A percentile compares a stretch with the other conserved stretches of the same genome.
Conservation (phyloP, 1,140 invertebrate genomes). For the Gonatopus flavifemur region DNA sequence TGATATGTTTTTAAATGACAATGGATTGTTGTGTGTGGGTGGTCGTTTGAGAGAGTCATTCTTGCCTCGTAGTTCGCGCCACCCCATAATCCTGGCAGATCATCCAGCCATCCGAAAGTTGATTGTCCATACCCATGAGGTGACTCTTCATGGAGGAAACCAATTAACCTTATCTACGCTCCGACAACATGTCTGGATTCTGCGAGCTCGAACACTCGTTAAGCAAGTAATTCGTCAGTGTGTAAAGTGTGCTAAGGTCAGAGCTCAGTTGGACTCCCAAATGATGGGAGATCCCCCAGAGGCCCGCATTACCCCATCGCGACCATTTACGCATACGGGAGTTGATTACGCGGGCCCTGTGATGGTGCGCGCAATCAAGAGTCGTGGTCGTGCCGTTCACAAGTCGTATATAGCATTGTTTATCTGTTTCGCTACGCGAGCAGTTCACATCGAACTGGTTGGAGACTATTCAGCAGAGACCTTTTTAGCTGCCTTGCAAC, state of each 20-base stretch:
- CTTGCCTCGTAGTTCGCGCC: too few species aligned
- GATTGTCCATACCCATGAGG: too few species aligned
- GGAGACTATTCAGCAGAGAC: constrained; percentile 26
- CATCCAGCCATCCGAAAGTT: too few species aligned
- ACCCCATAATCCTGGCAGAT: too few species aligned
- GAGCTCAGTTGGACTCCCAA: neutral
- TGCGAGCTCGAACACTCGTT: neutral
- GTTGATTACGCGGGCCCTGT: constrained; percentile 22
- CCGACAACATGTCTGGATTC: too few species aligned
- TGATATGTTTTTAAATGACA: too few species aligned
- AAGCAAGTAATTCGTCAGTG: neutral
- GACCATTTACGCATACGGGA: too few species aligned
- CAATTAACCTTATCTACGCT: too few species aligned
- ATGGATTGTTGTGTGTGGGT: too few species aligned
- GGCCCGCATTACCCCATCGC: too few species aligned
- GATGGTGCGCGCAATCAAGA: constrained; percentile 22
- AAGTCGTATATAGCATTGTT: constrained; percentile 37
- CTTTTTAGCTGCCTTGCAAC: constrained; percentile 8
- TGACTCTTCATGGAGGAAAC: neutral
- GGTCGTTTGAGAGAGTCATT: too few species aligned
- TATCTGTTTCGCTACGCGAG: constrained; percentile 28
- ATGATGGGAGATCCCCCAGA: neutral
- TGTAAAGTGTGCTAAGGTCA: neutral
- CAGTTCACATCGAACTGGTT: constrained; percentile 24
- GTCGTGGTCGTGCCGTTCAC: constrained; percentile 12